Evolutionary conservation across 35 echinoderm and acorn worm species (phyloP).

Genomic region (Strongylocentrotus purpuratus): DNA sequence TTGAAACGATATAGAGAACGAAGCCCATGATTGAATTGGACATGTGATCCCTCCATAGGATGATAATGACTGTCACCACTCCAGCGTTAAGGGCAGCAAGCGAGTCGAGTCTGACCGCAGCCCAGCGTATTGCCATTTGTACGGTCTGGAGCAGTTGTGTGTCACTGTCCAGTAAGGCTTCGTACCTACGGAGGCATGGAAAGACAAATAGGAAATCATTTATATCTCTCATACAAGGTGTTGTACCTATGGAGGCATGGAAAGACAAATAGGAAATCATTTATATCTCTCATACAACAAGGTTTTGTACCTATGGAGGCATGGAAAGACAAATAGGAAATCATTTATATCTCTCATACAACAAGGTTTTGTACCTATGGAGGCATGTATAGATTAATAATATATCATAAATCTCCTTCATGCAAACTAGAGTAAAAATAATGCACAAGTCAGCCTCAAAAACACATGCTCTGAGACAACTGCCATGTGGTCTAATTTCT

Average conservation of each 20-base stretch:
- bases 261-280: too few relatives aligned
- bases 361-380: neutral
- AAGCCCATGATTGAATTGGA: slow-evolving; percentile 64
- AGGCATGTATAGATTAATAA: too few relatives aligned
- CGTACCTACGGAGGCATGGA: slow-evolving; percentile 51
- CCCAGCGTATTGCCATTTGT: slow-evolving; percentile 64
- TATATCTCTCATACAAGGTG: neutral
- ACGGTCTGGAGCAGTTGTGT: slow-evolving; percentile 57
- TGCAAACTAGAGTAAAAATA: too few relatives aligned
- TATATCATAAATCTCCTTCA: too few relatives aligned
- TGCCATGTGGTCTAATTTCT: too few relatives aligned
- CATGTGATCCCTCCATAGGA: slow-evolving; percentile 57
- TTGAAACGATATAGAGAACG: slow-evolving; percentile 56
- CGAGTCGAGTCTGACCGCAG: slow-evolving; percentile 65
- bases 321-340: neutral
- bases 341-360: neutral
- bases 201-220: neutral
- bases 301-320: slow-evolving; percentile 54
- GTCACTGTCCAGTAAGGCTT: slow-evolving; percentile 62
- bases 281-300: neutral
- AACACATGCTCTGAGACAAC: too few relatives aligned
- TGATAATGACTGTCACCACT: slow-evolving; percentile 57
- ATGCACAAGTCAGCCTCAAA: too few relatives aligned
- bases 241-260: too few relatives aligned
- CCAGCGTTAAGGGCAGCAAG: slow-evolving; percentile 62